A percentile compares a stretch with the other conserved stretches of the same genome.
Evolutionary conservation across 2,797 vertebrate species (phyloP).

Genomic region (Varecia variegata): DNA sequence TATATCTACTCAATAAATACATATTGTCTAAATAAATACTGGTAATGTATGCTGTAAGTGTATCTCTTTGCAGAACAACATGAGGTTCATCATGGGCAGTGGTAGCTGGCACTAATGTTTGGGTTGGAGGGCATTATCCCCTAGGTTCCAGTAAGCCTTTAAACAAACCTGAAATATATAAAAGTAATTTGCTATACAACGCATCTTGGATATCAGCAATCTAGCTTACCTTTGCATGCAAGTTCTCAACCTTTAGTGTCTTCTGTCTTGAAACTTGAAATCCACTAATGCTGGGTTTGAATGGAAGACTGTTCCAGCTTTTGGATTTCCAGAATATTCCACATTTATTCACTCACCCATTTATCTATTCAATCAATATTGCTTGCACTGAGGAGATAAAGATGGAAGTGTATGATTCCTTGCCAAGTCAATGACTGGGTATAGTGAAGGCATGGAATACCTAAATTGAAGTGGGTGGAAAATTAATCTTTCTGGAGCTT

Average conservation of each 20-base stretch:
- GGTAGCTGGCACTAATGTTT: neutral
- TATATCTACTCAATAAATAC: neutral
- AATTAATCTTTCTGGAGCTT: neutral
- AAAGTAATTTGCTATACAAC: neutral
- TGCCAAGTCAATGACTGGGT: neutral
- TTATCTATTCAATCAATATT: neutral
- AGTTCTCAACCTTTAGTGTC: rapidly evolving
- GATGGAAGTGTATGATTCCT: neutral
- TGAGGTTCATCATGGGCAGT: neutral
- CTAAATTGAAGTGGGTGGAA: neutral
- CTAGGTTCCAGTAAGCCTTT: neutral
- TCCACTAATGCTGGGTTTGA: neutral
- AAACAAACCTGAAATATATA: neutral
- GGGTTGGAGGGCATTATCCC: neutral
- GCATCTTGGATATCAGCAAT: neutral
- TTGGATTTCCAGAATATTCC: neutral
- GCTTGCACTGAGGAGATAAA: neutral
- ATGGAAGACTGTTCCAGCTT: neutral
- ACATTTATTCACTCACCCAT: neutral
- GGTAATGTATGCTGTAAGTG: neutral
- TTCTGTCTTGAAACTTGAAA: neutral
- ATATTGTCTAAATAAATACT: neutral
- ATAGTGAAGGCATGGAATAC: neutral
- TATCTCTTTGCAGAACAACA: neutral
- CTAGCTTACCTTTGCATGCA: neutral